Evolutionary conservation across 2,888 invertebrate genomes (phyloP).

Genomic region (Adelognathus sp.): DNA sequence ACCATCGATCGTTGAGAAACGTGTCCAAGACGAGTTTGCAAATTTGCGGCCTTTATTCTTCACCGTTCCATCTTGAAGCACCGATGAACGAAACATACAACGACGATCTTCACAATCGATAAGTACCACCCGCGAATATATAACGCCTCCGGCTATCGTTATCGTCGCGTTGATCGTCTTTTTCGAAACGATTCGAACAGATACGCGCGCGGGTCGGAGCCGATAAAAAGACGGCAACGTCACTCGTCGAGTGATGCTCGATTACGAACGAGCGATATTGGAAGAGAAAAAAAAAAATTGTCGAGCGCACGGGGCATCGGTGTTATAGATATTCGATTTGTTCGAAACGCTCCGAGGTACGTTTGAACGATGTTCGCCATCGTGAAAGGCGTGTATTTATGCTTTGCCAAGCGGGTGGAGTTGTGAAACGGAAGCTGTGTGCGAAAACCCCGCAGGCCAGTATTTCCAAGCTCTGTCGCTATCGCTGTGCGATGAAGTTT

Average conservation of each 20-base stretch:
- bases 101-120: background rate
- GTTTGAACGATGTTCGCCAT: constrained; percentile 18
- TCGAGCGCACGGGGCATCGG: background rate
- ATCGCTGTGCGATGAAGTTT: no score
- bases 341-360: constrained; percentile 23
- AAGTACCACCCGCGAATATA: background rate
- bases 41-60: no score
- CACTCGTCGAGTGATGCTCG: background rate
- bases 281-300: constrained; percentile 9
- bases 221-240: background rate
- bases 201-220: background rate
- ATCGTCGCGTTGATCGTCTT: constrained; percentile 10
- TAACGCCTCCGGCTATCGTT: background rate
- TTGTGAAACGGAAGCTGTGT: constrained; percentile 8
- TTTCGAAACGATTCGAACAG: background rate
- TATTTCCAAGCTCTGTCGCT: no score
- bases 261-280: background rate
- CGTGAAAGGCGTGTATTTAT: constrained; percentile 33
- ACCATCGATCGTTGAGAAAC: no score
- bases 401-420: background rate
- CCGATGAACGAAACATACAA: background rate
- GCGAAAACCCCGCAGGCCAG: no score
- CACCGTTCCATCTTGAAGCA: background rate
- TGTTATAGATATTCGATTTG: background rate
- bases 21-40: no score